A percentile compares a stretch with the other conserved stretches of the same genome.
These are phyloP conservation scores for Tenebrosternarchus preto DNA, from an alignment of 2,113 vertebrate genomes.

Conservation along the genomic window DNA sequence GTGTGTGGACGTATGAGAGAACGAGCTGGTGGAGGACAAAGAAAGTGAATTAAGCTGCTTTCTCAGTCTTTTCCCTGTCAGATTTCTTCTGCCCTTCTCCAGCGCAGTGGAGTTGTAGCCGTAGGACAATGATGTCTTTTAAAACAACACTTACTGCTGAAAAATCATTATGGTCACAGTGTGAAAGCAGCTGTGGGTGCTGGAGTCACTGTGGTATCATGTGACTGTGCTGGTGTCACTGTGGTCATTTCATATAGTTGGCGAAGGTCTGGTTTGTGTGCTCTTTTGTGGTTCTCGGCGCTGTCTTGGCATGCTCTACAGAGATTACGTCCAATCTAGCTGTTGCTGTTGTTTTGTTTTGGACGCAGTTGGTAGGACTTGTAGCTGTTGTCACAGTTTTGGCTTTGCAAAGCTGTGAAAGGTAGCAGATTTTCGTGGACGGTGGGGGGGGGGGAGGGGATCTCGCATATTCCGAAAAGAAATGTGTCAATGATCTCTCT, in stretches of 20 bases:
- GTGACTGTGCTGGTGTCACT: background rate
- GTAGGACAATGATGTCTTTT: background rate
- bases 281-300: background rate
- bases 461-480: conserved; percentile 15
- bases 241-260: background rate
- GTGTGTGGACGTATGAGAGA: background rate
- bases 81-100: conserved; percentile 6
- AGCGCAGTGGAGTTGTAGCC: background rate
- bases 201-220: background rate
- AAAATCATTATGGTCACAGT: background rate
- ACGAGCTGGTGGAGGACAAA: background rate
- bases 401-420: background rate
- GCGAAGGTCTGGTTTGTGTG: background rate
- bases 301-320: background rate
- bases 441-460: background rate
- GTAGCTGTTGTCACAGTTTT: conserved; percentile 1
- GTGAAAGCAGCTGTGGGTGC: background rate
- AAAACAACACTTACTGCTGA: background rate
- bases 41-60: background rate
- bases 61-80: background rate
- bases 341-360: background rate
- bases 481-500: conserved; percentile 4
- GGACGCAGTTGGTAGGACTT: background rate
- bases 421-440: background rate
- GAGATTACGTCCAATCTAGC: background rate